phyloP scores from a whole-genome alignment of 2,888 invertebrate genomes.

The Scaptomyza cyrtandrae region DNA sequence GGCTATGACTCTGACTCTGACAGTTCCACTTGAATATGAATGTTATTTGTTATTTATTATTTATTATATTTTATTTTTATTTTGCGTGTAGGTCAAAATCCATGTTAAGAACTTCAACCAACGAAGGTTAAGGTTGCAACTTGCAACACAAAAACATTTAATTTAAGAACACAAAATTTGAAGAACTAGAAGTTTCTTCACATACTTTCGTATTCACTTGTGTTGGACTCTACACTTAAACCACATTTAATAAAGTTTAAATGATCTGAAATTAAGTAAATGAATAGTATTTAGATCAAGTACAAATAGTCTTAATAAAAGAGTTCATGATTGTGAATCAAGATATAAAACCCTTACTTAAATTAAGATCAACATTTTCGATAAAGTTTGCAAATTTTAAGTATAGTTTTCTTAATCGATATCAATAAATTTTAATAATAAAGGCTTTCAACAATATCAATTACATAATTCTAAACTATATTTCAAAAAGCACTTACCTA shows the following conservation, averaged over 20 bases:
- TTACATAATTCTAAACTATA: no score
- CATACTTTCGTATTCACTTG: not conserved
- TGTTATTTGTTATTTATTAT: not conserved
- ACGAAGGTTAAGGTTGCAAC: not conserved
- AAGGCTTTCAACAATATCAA: no score
- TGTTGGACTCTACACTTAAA: no score
- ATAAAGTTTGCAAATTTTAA: no score
- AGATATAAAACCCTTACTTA: no score
- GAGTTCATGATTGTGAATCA: no score
- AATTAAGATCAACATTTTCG: no score
- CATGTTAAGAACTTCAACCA: not conserved
- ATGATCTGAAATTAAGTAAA: no score
- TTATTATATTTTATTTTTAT: not conserved
- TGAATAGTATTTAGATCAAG: not conserved
- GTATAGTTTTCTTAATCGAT: no score
- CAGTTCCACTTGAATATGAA: not conserved
- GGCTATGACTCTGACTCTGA: conserved; percentile 14
- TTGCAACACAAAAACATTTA: not conserved
- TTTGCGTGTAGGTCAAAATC: not conserved
- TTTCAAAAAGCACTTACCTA: conserved; percentile 87
- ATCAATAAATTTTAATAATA: no score
- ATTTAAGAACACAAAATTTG: not conserved
- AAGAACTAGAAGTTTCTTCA: not conserved
- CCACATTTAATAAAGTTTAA: no score
- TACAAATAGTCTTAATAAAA: not conserved